Base-by-base conservation (phyloP, 2,888 invertebrate genomes). In the Bombylius discolor region DNA sequence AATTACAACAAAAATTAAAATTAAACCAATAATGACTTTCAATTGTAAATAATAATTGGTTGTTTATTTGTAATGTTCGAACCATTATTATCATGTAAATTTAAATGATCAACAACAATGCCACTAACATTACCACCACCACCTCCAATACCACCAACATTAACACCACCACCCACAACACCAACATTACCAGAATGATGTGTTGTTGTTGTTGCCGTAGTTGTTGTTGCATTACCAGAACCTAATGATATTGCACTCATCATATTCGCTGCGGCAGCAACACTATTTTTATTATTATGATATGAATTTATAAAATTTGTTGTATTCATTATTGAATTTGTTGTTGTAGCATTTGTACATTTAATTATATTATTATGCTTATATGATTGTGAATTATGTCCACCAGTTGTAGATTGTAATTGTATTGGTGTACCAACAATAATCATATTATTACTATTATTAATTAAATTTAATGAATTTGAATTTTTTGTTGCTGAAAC, bases 401-500 rank as follows among this genome's bases (percentile, higher is more conserved):
- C 23, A 23, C 23, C 23, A 23, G 23, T 23, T 3, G 23, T 23
- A 23, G 23, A 23, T 23, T 60, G 58, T 60, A 62, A 47, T 55
- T 59, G 47, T 39, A 39, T 39, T 39, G 39, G 39, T 39, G 39
- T 39, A 39, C 7, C 11, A 39, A 7, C 7, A 46, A 7, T 23
- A 14, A 5, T 46, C 12, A 8, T 5, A 46, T 46, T 46, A 14
- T 14, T 46, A 14, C 5, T 6, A 46, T 46, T 46, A 14, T 46
- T 46, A 14, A 14, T 46, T 9, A 39, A 7, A 39, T 23, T 23
- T 23, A 23, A 23, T 23, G 23, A 23, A 23, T 23, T 23, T 42
- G 39, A 42, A 42, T 42, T 42, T 42, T 42, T 78, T 76, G 58
- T 78, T 74, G 66, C 78, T 75, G 64, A 78, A 76, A 70, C 78